phyloP scores from a whole-genome alignment of 2,888 invertebrate genomes.

The Hoplodrina ambigua region DNA sequence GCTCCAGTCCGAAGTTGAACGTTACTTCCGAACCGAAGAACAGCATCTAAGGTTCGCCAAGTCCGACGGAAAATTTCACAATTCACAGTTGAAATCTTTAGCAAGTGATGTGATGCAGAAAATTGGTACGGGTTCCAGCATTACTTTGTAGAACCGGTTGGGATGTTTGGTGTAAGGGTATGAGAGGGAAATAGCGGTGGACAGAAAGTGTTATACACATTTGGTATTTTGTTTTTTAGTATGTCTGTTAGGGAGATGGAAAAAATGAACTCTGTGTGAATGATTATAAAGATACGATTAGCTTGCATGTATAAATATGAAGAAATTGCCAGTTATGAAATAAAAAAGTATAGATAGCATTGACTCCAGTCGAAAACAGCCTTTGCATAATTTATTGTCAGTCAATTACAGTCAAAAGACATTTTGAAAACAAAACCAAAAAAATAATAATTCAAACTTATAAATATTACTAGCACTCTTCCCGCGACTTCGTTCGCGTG shows the following conservation, averaged over 20 bases:
- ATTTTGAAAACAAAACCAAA: too few species aligned
- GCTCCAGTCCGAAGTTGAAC: constrained; percentile 5
- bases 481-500: too few species aligned
- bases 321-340: too few species aligned
- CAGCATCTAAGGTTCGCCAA: constrained; percentile 51
- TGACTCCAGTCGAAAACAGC: too few species aligned
- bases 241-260: neutral
- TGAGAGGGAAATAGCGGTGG: constrained; percentile 1
- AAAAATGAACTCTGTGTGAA: too few species aligned
- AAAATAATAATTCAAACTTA: too few species aligned
- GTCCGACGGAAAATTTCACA: constrained; percentile 65
- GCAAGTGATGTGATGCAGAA: constrained; percentile 76
- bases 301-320: too few species aligned
- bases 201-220: constrained; percentile 17
- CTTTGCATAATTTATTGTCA: too few species aligned
- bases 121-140: constrained; percentile 74
- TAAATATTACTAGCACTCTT: too few species aligned
- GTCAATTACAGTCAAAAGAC: too few species aligned
- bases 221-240: neutral
- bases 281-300: too few species aligned
- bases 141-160: constrained; percentile 46
- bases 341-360: too few species aligned
- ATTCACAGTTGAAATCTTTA: constrained; percentile 76
- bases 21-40: constrained; percentile 42
- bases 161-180: constrained; percentile 33